phyloP scores from a whole-genome alignment of 2,888 invertebrate species.

The Choristoneura rosaceana region DNA sequence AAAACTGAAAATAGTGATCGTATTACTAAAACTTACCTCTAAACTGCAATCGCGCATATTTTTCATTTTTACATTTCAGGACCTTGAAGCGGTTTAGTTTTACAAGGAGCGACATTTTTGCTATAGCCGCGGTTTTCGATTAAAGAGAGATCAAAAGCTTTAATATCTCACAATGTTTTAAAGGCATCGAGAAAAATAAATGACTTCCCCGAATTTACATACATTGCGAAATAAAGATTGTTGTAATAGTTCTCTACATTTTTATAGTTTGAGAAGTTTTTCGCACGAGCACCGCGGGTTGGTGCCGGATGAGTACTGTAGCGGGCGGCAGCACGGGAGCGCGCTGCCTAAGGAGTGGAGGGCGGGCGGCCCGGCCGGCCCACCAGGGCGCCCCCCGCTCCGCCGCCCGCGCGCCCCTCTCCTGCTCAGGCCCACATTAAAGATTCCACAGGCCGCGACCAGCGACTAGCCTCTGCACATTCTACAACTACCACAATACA shows the following conservation, averaged over 20 bases:
- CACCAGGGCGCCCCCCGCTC: conserved; percentile 22
- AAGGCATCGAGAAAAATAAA: conserved; percentile 1
- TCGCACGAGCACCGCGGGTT: conserved; percentile 38
- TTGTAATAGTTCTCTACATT: conserved; percentile 9
- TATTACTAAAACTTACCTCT: conserved; percentile 87
- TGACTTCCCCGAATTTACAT: not conserved
- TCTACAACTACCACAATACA: conserved; percentile 37
- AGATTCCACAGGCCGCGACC: conserved; percentile 47
- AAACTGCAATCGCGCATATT: conserved; percentile 89
- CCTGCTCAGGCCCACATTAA: conserved; percentile 44
- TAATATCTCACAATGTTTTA: conserved; percentile 28
- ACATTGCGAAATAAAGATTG: not conserved
- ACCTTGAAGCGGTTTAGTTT: conserved; percentile 89
- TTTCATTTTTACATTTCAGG: conserved; percentile 88
- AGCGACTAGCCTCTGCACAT: conserved; percentile 36
- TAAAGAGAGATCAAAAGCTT: conserved; percentile 39
- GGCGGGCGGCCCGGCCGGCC: conserved; percentile 35
- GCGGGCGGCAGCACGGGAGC: conserved; percentile 40
- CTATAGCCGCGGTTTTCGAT: conserved; percentile 22
- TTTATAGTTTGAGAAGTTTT: conserved; percentile 46
- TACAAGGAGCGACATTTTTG: conserved; percentile 88
- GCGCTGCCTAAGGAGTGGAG: conserved; percentile 48
- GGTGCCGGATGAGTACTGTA: not conserved
- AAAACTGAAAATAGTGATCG: not conserved
- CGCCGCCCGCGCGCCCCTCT: conserved; percentile 31